phyloP scores from a whole-genome alignment of 37 sponge, comb jelly and placozoan genomes.

The Cliona cf. orientalis region DNA sequence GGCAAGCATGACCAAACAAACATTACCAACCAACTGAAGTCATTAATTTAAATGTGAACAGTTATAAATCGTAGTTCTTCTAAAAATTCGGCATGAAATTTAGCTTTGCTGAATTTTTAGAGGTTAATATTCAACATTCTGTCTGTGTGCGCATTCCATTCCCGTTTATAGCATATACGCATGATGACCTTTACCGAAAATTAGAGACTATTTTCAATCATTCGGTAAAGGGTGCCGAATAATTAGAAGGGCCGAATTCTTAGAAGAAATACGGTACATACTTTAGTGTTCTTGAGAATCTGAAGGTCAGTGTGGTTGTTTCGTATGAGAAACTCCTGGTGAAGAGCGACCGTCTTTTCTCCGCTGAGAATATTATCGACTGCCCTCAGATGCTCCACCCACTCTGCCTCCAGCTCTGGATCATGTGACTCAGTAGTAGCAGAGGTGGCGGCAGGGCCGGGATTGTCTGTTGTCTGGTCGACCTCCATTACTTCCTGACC shows the following conservation, averaged over 20 bases:
- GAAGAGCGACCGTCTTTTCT: slow-evolving; percentile 75
- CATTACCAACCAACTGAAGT: background rate
- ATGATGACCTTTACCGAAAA: background rate
- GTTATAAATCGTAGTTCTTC: no score
- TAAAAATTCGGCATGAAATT: no score
- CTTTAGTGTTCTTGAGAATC: slow-evolving; percentile 93
- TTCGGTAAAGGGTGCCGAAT: no score
- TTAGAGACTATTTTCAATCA: no score
- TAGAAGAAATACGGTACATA: no score
- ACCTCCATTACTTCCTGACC: slow-evolving; percentile 45
- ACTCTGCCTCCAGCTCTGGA: slow-evolving; percentile 58
- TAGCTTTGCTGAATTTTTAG: no score
- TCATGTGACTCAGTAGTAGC: slow-evolving; percentile 18
- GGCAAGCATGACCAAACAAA: background rate
- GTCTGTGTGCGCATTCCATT: no score
- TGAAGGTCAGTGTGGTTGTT: slow-evolving; percentile 93
- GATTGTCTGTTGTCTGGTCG: slow-evolving; percentile 11
- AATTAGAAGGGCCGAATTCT: no score
- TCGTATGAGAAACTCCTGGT: slow-evolving; percentile 95
- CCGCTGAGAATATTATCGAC: slow-evolving; percentile 79
- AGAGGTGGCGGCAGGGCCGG: background rate
- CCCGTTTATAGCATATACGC: no score
- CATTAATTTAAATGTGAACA: background rate
- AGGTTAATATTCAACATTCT: no score
- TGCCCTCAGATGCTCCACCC: slow-evolving; percentile 52